These are phyloP conservation scores for Chiroxiphia lanceolata DNA, from an alignment of 2,797 vertebrate species.

Conservation along the genomic window DNA sequence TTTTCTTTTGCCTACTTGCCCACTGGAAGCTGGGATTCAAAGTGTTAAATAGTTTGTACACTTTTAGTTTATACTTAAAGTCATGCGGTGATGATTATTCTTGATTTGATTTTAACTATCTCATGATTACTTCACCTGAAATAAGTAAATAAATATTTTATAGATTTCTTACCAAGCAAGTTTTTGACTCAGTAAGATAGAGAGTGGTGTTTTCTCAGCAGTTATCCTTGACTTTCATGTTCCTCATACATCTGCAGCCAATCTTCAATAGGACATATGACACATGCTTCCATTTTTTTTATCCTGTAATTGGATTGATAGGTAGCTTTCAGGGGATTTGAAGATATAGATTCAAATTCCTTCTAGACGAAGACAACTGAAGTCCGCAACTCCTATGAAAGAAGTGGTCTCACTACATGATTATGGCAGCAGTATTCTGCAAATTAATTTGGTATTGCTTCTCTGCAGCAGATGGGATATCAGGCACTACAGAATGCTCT, in stretches of 20 bases:
- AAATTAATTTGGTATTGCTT: background rate
- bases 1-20: background rate
- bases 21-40: background rate
- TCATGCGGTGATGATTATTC: background rate
- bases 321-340: background rate
- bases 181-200: background rate
- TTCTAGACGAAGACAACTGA: rapidly evolving
- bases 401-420: rapidly evolving
- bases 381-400: background rate
- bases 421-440: background rate
- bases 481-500: background rate
- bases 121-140: background rate
- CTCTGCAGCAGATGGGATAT: background rate
- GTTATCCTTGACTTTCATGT: background rate
- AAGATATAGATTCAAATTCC: background rate
- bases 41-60: background rate
- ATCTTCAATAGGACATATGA: background rate
- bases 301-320: background rate
- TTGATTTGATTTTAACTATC: background rate
- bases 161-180: background rate
- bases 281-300: background rate
- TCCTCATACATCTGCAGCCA: background rate
- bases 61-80: background rate
- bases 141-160: background rate
- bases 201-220: background rate